A percentile compares a stretch with the other conserved stretches of the same genome.
Evolutionary conservation across 2,113 vertebrate genomes (phyloP).

Genomic region (Anhinga rufa): DNA sequence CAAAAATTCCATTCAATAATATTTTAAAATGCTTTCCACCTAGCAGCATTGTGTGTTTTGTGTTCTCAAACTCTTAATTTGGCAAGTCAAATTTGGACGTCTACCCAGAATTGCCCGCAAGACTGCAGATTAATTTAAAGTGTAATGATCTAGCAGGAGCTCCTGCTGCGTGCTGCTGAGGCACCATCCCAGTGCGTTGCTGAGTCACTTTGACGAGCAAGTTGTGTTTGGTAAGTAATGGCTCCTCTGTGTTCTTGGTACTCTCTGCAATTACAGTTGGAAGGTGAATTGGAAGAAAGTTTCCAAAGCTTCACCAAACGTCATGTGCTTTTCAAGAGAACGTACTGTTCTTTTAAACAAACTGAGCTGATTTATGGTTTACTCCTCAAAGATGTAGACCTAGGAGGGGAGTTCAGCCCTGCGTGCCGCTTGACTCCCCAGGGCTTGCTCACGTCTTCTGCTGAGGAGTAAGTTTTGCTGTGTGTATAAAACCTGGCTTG

Average conservation of each 20-base stretch:
- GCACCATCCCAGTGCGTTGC: conserved; percentile 6
- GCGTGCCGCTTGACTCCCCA: neutral
- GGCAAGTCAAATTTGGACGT: neutral
- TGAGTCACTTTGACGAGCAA: neutral
- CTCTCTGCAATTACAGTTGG: neutral
- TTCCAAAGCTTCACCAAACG: neutral
- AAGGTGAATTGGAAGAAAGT: neutral
- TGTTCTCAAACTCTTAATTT: neutral
- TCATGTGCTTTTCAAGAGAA: neutral
- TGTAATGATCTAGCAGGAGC: conserved; percentile 9
- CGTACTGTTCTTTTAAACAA: fast-evolving
- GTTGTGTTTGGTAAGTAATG: neutral
- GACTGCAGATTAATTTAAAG: neutral
- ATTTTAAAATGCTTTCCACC: neutral
- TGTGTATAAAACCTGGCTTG: neutral
- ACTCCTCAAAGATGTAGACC: neutral
- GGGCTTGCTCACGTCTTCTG: neutral
- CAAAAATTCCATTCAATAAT: neutral
- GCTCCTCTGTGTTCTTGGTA: neutral
- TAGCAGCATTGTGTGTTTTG: neutral
- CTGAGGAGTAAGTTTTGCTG: neutral
- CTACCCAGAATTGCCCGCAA: neutral
- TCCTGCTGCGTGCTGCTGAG: conserved; percentile 50
- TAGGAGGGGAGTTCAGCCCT: neutral
- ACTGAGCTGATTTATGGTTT: neutral